Base-by-base conservation (phyloP, 2,888 invertebrate species). In the Aradus depressus region DNA sequence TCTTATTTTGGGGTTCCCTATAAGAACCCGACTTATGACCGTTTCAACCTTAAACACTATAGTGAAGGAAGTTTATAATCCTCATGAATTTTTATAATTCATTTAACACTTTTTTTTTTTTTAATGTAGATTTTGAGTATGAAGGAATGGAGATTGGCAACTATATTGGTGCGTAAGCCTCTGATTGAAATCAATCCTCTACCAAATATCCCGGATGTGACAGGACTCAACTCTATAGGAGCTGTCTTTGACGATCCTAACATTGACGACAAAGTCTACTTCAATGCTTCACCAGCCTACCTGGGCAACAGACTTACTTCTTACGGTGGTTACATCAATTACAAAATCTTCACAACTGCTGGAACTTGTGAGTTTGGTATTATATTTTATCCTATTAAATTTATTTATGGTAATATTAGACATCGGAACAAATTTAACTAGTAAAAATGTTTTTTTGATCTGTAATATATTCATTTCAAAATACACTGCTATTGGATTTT, bases 321-420 rank as follows among this genome's bases (percentile, higher is more conserved):
- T 0, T 95, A 96, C 64, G 96, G 95, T 3, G 93, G 92, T 0
- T 74, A 75, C 52, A 69, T 96, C 16, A 79, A 78, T 12, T 96
- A 89, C 65, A 77, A 78, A 0, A 72, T 93, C 1, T 75, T 75
- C 60, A 87, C 85, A 61, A 78, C 76, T 0, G 79, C 76, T 0
- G 75, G 73, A 2, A 68, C 71, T 2, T 75, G 74, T 53, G 79
- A 47, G 47, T 38, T 21, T 23, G 2, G 3, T 37, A 12, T 16
- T 37, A 19, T 18, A n/a, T n/a, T n/a, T n/a, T n/a, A n/a, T n/a
- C n/a, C n/a, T n/a, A n/a, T n/a, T n/a, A n/a, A n/a, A n/a, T n/a
- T n/a, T n/a, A n/a, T n/a, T n/a, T n/a, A n/a, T n/a, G n/a, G n/a
- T n/a, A n/a, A n/a, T n/a, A n/a, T n/a, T n/a, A n/a, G n/a, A n/a